Base-by-base conservation (phyloP, 1,140 invertebrate genomes). In the Macrostomum lignano region DNA sequence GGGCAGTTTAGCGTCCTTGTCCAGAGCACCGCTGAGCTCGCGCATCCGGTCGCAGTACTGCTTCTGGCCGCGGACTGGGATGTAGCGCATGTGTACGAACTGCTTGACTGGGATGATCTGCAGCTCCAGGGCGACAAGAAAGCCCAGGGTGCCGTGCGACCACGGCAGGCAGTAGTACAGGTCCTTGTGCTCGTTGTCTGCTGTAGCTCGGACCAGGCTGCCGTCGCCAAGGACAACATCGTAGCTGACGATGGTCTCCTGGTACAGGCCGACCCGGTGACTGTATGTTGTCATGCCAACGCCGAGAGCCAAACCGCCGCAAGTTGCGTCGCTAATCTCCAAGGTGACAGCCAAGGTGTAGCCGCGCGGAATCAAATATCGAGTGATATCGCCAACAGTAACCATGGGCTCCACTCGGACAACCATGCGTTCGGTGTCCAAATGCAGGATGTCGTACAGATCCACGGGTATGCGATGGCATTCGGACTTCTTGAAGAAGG, bases 131-230 rank as follows among this genome's bases (percentile, higher is more conserved):
- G 72, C 66, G 1, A 73, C 72, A 4, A 78, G 52, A 45, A 79
- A 73, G n/a, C 74, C 73, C 6, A 78, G 53, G 3, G 73, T 77
- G 7, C 74, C 74, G 52, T 79, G 72, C 0, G 73, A 75, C 74
- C 73, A 76, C 0, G 74, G 74, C 3, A 76, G 59, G 3, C 70
- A 59, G 48, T 73, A 70, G 48, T 71, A 78, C 7, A 77, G 45
- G 40, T 75, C 71, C 17, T 65, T 42, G 43, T 74, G 68, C 37
- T 70, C 60, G 21, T 67, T 60, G 68, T 62, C 44, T 35, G 42
- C 39, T 0, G 51, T 55, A 3, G 54, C 63, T 23, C 36, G 46
- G 1, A 65, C 54, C 4, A 64, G 34, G 21, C 45, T 50, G 0
- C 63, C 64, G 49, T 64, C 56, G 2, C 49, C 57, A 10, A 63